Base-by-base conservation (phyloP, 2,797 vertebrate genomes). In the Hirundo rustica region DNA sequence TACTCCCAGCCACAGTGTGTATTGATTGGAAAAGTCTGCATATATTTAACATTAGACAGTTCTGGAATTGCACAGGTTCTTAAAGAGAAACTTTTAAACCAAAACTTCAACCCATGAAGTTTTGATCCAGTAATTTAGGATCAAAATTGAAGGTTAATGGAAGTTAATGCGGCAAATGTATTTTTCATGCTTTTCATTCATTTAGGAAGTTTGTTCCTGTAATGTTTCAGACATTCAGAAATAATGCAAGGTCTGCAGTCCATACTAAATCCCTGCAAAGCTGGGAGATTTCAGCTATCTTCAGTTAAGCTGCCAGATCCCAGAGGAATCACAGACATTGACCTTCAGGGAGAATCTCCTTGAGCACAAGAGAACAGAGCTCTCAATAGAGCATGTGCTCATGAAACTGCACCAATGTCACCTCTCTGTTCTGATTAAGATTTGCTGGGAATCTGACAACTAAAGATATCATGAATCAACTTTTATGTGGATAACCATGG, bases 391-490 rank as follows among this genome's bases (percentile, higher is more conserved):
- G 65, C 25, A 15, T 62, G 58, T 7, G 4, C 77, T 95, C 1
- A 1, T 82, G 68, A 44, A 95, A 89, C 71, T 13, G 1, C 85
- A 91, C 80, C 51, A 50, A 91, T 88, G 89, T 95, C 95, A 95
- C 92, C 70, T 91, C 74, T 94, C 85, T 65, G 29, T 87, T 65
- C 91, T 97, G 95, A 97, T 97, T 97, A 96, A 95, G 92, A 96
- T 81, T 96, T 97, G 88, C 96, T 74, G 68, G 85, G 91, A 97
- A 95, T 97, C 84, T 91, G 93, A 96, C 96, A 97, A 66, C 93
- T 96, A 96, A 97, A 96, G 94, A 87, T 96, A 92, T 50, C 53
- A 50, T 96, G 96, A 97, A 54, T 96, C 95, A 97, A 96, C 96
- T 97, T 97, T 85, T 93, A 84, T 85, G 79, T 77, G 89, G 86